Percentiles rank a stretch among this genome's conserved stretches.
Conservation (phyloP, 2,113 vertebrate genomes). For the Neopipo cinnamomea region DNA sequence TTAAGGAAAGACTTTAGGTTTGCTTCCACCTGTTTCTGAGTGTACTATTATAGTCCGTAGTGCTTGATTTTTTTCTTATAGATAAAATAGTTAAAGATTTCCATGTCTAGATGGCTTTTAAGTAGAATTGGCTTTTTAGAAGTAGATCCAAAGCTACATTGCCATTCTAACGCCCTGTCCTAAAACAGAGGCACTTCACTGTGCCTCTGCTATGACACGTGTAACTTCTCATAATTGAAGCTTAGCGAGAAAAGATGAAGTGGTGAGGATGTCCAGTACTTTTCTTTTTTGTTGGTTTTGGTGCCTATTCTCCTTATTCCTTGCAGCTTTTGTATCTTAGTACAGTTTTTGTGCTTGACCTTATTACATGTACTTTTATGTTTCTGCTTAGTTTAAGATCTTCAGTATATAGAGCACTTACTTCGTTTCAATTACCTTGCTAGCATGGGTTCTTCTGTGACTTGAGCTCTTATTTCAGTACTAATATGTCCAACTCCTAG, state of each 20-base stretch:
- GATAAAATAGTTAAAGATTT: neutral
- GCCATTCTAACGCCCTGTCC: neutral
- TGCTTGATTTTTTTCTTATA: neutral
- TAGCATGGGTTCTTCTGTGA: neutral
- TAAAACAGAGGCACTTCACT: neutral
- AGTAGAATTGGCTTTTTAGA: neutral
- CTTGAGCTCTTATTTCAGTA: neutral
- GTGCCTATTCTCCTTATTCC: neutral
- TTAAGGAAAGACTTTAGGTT: neutral
- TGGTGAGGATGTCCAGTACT: neutral
- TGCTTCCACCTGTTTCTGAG: neutral
- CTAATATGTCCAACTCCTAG: neutral
- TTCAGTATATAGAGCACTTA: neutral
- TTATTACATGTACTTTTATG: neutral
- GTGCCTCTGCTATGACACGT: neutral
- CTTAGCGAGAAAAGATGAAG: neutral
- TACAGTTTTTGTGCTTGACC: neutral
- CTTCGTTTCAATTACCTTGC: neutral
- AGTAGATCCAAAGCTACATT: neutral
- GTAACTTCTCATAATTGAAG: neutral
- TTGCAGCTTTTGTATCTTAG: neutral
- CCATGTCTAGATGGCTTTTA: neutral
- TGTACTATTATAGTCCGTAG: neutral
- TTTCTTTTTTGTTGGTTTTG: neutral
- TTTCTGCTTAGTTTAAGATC: slow-evolving; percentile 4